A percentile compares a stretch with the other conserved stretches of the same genome.
Evolutionary conservation across 2,888 invertebrate species (phyloP).

Genomic region (Himalopsyche anomala): DNA sequence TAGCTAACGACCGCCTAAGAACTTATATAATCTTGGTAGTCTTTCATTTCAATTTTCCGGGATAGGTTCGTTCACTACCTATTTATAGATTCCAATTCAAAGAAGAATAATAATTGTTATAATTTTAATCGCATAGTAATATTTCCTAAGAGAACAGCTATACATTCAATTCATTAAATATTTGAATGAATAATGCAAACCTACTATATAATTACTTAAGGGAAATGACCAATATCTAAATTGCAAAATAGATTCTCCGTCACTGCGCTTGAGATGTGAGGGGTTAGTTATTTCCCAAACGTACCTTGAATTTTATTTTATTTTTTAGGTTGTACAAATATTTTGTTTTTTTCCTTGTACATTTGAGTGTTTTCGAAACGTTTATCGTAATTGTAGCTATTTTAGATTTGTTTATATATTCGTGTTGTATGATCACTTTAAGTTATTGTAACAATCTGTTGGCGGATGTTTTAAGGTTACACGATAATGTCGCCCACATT

Average conservation of each 20-base stretch:
- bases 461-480: not conserved
- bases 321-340: not conserved
- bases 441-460: not conserved
- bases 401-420: constrained; percentile 9
- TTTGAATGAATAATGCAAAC: no score
- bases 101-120: no score
- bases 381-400: constrained; percentile 17
- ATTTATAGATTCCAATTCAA: no score
- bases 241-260: not conserved
- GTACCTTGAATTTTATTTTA: not conserved
- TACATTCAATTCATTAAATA: no score
- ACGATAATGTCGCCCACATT: not conserved
- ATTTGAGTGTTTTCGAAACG: constrained; percentile 1
- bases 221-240: constrained; percentile 1
- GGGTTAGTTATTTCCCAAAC: not conserved
- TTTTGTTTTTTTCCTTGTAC: constrained; percentile 2
- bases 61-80: no score
- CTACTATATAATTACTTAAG: not conserved
- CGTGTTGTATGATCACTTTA: not conserved
- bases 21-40: no score
- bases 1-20: no score
- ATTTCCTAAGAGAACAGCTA: no score
- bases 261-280: no score
- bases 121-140: no score
- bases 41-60: no score